These are phyloP conservation scores for Platycheirus rosarum DNA, from an alignment of 2,888 invertebrate species.

Conservation along the genomic window DNA sequence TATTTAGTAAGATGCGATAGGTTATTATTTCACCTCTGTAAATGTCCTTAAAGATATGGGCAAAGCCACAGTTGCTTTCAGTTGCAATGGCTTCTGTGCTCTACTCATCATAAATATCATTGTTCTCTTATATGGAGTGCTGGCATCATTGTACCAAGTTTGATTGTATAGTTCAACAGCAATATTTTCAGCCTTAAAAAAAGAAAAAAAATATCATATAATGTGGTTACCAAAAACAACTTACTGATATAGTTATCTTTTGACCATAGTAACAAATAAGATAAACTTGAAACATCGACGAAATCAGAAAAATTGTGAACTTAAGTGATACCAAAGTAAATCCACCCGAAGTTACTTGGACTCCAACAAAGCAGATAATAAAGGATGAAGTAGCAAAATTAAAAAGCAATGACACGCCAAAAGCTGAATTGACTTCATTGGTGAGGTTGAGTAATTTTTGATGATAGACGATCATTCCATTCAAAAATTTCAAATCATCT, in stretches of 20 bases:
- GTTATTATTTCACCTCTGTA: slow-evolving; percentile 77
- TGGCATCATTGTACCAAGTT: slow-evolving; percentile 76
- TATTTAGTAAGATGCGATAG: too few species aligned
- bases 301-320: slow-evolving; percentile 77
- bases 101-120: slow-evolving; percentile 78
- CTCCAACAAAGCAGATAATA: slow-evolving; percentile 80
- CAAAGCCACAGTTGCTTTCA: slow-evolving; percentile 78
- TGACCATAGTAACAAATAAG: slow-evolving; percentile 79
- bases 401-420: slow-evolving; percentile 78
- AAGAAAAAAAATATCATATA: not conserved
- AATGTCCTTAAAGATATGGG: slow-evolving; percentile 78
- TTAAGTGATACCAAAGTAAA: slow-evolving; percentile 76
- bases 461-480: slow-evolving; percentile 76
- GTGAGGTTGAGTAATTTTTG: slow-evolving; percentile 76
- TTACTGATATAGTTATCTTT: slow-evolving; percentile 77
- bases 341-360: slow-evolving; percentile 79
- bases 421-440: slow-evolving; percentile 77
- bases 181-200: slow-evolving; percentile 77
- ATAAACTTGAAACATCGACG: slow-evolving; percentile 78
- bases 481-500: slow-evolving; percentile 75
- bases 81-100: slow-evolving; percentile 77
- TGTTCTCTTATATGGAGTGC: slow-evolving; percentile 78
- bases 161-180: slow-evolving; percentile 78
- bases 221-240: not conserved
- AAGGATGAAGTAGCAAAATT: slow-evolving; percentile 79